Base-by-base conservation (phyloP, 2,113 vertebrate species). In the Sterna hirundo region DNA sequence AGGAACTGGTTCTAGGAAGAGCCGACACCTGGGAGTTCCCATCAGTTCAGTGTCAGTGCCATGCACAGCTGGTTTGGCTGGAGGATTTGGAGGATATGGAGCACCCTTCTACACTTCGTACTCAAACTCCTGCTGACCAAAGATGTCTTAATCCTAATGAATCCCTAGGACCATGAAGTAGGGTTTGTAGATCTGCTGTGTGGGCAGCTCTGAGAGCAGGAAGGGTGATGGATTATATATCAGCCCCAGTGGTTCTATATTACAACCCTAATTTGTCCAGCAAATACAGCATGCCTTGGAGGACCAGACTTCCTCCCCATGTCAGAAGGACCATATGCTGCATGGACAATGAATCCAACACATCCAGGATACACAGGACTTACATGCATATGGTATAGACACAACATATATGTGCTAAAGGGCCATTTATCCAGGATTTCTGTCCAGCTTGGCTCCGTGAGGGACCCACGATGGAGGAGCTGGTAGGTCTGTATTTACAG, bases 31-130 rank as follows among this genome's bases (percentile, higher is more conserved):
- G 27, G 25, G 44, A 47, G 7, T 51, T 55, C 34, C 69, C 21
- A 7, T 16, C 10, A 42, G 62, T 42, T 69, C 6, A 2, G 30
- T 61, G 57, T 10, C 79, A 51, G 0, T 34, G 42, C 18, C 20
- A 23, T 1, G 21, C 26, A 47, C 36, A 66, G 11, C 40, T 60
- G 49, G 7, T 54, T 60, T 68, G 25, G 32, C n/a, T 55, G n/a
- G 34, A 60, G 58, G 21, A 23, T 15, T 36, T 36, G 36, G 44
- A 61, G 46, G 46, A 8, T 34, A 6, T 2, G 25, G 25, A 77
- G 12, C 19, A 47, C 18, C 5, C 22, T n/a, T 71, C 64, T 14
- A 14, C 5, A 1, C 16, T n/a, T 38, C 1, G 1, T 27, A 11
- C 47, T 64, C 55, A 14, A 19, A 3, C 40, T 61, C 34, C 22